phyloP scores from a whole-genome alignment of 2,797 vertebrate genomes.

The Sebastes hubbsi region DNA sequence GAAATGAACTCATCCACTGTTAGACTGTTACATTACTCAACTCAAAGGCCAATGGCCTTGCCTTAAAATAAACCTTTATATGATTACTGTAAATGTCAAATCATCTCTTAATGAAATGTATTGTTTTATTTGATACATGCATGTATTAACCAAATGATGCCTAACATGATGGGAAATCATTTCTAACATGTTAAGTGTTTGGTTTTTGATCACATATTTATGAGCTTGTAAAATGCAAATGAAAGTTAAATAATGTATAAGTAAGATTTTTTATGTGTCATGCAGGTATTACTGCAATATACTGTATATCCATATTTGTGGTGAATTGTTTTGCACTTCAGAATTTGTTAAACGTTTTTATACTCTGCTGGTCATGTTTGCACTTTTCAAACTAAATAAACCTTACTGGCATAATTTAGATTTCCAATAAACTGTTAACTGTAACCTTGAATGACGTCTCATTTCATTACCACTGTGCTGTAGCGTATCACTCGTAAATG shows the following conservation, averaged over 20 bases:
- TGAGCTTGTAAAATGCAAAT: constrained; percentile 6
- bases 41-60: background rate
- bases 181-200: background rate
- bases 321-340: constrained; percentile 18
- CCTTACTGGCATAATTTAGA: background rate
- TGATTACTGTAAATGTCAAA: constrained; percentile 22
- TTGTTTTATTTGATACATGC: background rate
- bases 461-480: background rate
- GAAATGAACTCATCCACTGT: background rate
- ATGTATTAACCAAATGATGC: background rate
- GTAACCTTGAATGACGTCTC: background rate
- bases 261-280: background rate
- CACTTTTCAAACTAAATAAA: constrained; percentile 9
- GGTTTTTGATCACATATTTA: constrained; percentile 9
- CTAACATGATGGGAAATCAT: background rate
- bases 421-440: constrained; percentile 12
- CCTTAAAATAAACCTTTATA: background rate
- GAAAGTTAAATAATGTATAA: background rate
- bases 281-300: background rate
- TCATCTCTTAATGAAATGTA: background rate
- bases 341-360: background rate
- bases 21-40: constrained; percentile 15
- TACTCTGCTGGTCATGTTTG: background rate
- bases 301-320: background rate
- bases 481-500: background rate